These are phyloP conservation scores for Muscicapa striata DNA, from an alignment of 2,797 vertebrate genomes.

Conservation along the genomic window DNA sequence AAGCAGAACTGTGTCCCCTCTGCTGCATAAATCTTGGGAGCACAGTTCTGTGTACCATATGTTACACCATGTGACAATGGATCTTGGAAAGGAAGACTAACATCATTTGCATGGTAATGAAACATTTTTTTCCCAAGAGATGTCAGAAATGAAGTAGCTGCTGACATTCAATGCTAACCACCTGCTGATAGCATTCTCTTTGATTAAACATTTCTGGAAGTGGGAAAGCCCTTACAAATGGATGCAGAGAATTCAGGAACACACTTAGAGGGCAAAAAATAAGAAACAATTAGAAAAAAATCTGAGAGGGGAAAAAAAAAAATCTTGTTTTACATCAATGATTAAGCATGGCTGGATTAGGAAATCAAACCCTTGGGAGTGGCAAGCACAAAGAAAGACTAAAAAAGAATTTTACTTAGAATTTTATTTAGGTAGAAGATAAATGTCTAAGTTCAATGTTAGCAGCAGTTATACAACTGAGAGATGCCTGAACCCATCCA, in stretches of 20 bases:
- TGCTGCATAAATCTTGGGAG: not conserved
- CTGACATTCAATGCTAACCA: constrained; percentile 26
- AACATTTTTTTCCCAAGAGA: not conserved
- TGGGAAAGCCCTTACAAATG: constrained; percentile 21
- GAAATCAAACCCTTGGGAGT: not conserved
- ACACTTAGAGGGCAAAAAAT: not conserved
- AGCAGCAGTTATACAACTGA: not conserved
- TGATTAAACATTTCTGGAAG: constrained; percentile 44
- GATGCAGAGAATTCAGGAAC: not conserved
- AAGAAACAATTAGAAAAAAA: not conserved
- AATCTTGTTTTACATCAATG: not conserved
- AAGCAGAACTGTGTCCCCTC: not conserved
- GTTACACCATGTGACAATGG: not conserved
- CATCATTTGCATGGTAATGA: constrained; percentile 51
- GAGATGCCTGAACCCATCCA: not conserved
- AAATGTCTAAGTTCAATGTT: not conserved
- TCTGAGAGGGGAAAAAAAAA: not conserved
- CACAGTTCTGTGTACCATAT: not conserved
- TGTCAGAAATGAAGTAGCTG: not conserved
- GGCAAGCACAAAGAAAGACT: not conserved
- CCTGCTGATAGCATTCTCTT: constrained; percentile 36
- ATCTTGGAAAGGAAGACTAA: constrained; percentile 6
- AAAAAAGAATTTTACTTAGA: not conserved
- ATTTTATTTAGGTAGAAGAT: not conserved
- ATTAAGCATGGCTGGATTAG: not conserved